These are phyloP conservation scores for Agriopis marginaria DNA, from an alignment of 2,888 invertebrate genomes.

Conservation along the genomic window DNA sequence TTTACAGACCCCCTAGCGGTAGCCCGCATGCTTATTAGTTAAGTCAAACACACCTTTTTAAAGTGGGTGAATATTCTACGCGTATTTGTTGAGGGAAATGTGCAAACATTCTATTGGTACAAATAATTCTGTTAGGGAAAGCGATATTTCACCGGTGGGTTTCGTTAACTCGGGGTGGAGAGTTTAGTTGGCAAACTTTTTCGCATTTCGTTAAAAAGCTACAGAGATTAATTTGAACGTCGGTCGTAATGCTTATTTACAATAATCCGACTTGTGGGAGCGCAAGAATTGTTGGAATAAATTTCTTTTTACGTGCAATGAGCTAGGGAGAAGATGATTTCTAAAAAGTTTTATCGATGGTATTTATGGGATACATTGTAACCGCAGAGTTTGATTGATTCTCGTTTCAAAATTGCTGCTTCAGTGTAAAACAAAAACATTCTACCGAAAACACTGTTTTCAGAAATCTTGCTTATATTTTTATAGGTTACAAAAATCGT, in stretches of 20 bases:
- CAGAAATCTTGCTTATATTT: too few relatives aligned
- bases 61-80: constrained; percentile 69
- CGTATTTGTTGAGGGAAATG: constrained; percentile 75
- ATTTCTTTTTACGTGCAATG: constrained; percentile 68
- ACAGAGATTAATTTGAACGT: constrained; percentile 79
- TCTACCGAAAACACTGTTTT: neutral
- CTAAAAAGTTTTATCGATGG: constrained; percentile 5
- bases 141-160: constrained; percentile 76
- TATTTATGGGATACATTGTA: constrained; percentile 10
- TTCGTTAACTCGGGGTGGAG: constrained; percentile 68
- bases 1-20: constrained; percentile 52
- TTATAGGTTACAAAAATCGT: too few relatives aligned
- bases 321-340: constrained; percentile 55
- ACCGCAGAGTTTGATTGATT: neutral
- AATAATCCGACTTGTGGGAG: constrained; percentile 82
- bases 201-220: constrained; percentile 79
- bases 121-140: constrained; percentile 76
- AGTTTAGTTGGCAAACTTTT: constrained; percentile 80
- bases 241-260: constrained; percentile 83
- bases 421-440: too few relatives aligned
- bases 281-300: constrained; percentile 79
- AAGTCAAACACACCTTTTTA: constrained; percentile 84
- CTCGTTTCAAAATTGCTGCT: neutral
- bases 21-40: constrained; percentile 77
- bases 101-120: constrained; percentile 82